Percentiles rank a stretch among this genome's conserved stretches.
Evolutionary conservation across 2,888 invertebrate species (phyloP).

Genomic region (Drosophila longiperda): DNA sequence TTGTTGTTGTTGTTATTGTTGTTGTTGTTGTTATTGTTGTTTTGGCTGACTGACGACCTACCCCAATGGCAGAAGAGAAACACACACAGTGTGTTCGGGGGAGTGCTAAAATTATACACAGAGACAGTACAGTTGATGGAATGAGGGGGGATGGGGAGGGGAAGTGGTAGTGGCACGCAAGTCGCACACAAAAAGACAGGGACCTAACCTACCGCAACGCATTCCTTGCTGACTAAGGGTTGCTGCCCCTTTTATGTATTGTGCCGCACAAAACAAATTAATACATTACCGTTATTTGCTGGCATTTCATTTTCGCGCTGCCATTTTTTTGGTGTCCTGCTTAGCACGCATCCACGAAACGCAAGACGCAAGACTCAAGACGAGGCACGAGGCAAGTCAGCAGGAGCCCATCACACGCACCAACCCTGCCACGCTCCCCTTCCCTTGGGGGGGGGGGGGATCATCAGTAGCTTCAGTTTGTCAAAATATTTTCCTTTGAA

Average conservation of each 20-base stretch:
- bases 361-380: neutral
- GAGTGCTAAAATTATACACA: neutral
- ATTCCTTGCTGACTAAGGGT: conserved; percentile 75
- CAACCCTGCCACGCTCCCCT: neutral
- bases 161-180: conserved; percentile 32
- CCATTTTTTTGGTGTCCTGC: conserved; percentile 50
- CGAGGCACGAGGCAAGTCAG: conserved; percentile 7
- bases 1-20: conserved; percentile 5
- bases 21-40: neutral
- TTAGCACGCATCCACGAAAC: conserved; percentile 17
- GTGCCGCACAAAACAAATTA: conserved; percentile 47
- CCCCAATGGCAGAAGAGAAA: conserved; percentile 54
- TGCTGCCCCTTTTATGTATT: conserved; percentile 41
- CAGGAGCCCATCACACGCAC: conserved; percentile 9
- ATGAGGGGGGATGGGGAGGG: neutral
- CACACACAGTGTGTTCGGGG: conserved; percentile 1
- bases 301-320: conserved; percentile 48
- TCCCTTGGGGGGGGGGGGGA: neutral
- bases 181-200: neutral
- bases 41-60: conserved; percentile 55
- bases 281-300: conserved; percentile 53
- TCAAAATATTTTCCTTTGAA: conserved; percentile 62
- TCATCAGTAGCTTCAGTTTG: neutral
- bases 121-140: neutral
- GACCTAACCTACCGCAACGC: conserved; percentile 82